Conservation (phyloP, 2,113 vertebrate genomes). For the Nicator chloris region DNA sequence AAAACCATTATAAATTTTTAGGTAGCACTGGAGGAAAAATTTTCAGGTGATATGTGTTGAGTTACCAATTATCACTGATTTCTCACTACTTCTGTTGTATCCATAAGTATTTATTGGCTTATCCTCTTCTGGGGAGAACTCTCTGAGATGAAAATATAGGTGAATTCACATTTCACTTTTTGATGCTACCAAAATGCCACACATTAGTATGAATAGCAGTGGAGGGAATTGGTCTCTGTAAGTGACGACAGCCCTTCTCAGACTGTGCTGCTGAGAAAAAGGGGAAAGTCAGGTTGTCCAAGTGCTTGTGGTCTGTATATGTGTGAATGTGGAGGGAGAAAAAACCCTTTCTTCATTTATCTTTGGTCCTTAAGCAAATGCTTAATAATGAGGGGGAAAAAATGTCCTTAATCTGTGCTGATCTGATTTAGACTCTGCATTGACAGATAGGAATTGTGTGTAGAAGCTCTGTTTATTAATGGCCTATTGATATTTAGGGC, state of each 20-base stretch:
- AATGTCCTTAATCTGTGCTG: neutral
- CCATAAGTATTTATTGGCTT: neutral
- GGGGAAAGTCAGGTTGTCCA: neutral
- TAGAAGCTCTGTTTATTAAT: neutral
- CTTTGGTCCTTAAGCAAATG: accelerated
- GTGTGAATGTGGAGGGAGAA: neutral
- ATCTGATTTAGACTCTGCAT: neutral
- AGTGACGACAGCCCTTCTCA: neutral
- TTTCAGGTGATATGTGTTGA: neutral
- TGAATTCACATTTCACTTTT: neutral
- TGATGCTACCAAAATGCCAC: neutral
- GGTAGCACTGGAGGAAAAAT: neutral
- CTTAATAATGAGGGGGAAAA: accelerated
- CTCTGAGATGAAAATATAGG: neutral
- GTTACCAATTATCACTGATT: neutral
- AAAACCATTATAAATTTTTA: neutral
- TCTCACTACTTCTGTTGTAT: neutral
- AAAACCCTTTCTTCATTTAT: neutral
- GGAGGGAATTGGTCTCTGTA: neutral
- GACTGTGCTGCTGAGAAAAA: neutral
- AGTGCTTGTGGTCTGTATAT: accelerated
- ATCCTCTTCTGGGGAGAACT: neutral
- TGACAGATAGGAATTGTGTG: neutral
- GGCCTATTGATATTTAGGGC: neutral
- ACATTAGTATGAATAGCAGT: neutral